Percentiles rank a stretch among this genome's conserved stretches.
phyloP scores from a whole-genome alignment of 2,797 vertebrate genomes.

The Poeciliopsis presidionis region DNA sequence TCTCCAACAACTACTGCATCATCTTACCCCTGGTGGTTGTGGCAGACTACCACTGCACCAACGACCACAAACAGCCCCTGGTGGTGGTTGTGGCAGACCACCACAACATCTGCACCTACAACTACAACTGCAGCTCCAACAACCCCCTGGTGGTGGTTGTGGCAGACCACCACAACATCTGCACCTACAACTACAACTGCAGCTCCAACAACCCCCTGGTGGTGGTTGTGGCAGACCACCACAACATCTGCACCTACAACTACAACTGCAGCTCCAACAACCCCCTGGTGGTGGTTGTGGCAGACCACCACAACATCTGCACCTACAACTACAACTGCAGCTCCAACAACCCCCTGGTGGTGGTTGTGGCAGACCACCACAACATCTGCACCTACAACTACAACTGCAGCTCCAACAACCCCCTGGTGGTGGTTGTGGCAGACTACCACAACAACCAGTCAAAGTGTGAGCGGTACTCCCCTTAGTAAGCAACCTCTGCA shows the following conservation, averaged over 20 bases:
- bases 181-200: not conserved
- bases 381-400: no score
- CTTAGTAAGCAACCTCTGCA: slow-evolving; percentile 13
- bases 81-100: not conserved
- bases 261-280: not conserved
- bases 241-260: not conserved
- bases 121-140: not conserved
- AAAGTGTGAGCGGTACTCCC: not conserved
- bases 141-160: not conserved
- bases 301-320: no score
- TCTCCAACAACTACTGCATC: not conserved
- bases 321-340: no score
- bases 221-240: not conserved
- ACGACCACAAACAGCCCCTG: rapidly evolving
- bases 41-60: not conserved
- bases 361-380: no score
- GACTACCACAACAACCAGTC: not conserved
- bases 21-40: not conserved
- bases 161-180: not conserved
- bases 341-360: no score
- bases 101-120: not conserved
- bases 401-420: no score
- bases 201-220: not conserved
- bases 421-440: not conserved
- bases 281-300: no score